Base-by-base conservation (phyloP, 35 echinoderm and acorn worm species). In the Anneissia japonica region DNA sequence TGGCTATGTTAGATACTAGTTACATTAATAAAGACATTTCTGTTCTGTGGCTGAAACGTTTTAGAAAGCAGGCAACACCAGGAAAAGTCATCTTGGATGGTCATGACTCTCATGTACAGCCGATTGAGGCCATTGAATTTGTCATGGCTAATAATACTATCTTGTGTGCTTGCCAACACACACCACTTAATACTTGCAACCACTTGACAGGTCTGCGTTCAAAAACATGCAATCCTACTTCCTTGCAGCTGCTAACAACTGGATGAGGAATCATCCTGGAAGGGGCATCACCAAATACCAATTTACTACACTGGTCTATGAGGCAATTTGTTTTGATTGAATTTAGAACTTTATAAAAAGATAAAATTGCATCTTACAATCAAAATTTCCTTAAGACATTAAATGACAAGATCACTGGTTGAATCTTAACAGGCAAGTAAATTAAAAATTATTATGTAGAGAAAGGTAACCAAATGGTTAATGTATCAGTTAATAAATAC, bases 161-260 rank as follows among this genome's bases (percentile, higher is more conserved):
- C 9, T 32, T 84, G 88, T 90, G 0, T 90, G 88, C 64, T 41
- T 90, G 17, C 88, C 88, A 32, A 31, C 26, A 0, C 81, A 84
- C 39, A 89, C 88, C 5, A 90, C 88, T 37, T 83, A 90, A 77
- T 90, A 90, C 37, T 32, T 90, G 36, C 88, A 90, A 32, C 88
- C 88, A 31, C 73, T 90, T 7, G 88, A 90, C 35, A 46, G 88
- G 9, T 43, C 80, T 32, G 80, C 84, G 40, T 90, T 77, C 88
- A 90, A 84, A 38, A 74, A 82, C 33, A 46, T 85, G 75, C 85
- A 90, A 37, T 4, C 77, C 30, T 10, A 56, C 76, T 90, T 83
- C 35, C 72, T 85, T 12, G 35, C 84, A 74, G 83, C 89, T 35
- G 77, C 89, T 2, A 90, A 85, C 74, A 73, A 3, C 30, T 90